Evolutionary conservation across 2,113 vertebrate genomes (phyloP).

Genomic region (Aspiorhynchus laticeps): DNA sequence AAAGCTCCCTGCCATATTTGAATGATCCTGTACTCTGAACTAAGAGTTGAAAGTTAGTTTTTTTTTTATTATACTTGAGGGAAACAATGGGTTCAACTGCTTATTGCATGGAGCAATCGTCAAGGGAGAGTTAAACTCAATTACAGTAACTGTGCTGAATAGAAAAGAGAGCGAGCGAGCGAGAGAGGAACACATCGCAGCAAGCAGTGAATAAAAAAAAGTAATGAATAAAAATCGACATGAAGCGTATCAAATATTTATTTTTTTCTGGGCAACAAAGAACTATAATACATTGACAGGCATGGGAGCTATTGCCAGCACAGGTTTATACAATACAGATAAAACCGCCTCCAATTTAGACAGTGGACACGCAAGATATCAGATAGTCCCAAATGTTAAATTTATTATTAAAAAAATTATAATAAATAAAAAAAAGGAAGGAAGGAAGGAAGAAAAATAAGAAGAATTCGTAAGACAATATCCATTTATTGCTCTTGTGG

Average conservation of each 20-base stretch:
- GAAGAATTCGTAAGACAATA: constrained; percentile 86
- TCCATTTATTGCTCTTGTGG: constrained; percentile 98
- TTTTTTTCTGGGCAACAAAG: constrained; percentile 99
- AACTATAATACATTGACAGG: constrained; percentile 99
- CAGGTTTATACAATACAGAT: constrained; percentile 98
- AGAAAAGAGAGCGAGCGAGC: constrained; percentile 58
- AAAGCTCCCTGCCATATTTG: constrained; percentile 84
- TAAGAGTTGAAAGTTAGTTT: constrained; percentile 92
- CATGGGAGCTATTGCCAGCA: constrained; percentile 97
- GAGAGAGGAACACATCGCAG: constrained; percentile 81
- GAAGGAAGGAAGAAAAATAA: constrained; percentile 62
- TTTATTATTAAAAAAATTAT: constrained; percentile 67
- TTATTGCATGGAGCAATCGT: constrained; percentile 98
- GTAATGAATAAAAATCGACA: constrained; percentile 94
- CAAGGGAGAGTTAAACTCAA: constrained; percentile 99
- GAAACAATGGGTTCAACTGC: constrained; percentile 98
- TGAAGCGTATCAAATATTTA: constrained; percentile 99
- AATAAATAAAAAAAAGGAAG: background rate
- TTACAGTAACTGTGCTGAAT: constrained; percentile 96
- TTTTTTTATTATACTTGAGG: constrained; percentile 95
- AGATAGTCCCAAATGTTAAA: constrained; percentile 88
- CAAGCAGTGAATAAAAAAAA: constrained; percentile 88
- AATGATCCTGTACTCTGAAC: constrained; percentile 94
- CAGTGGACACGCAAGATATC: constrained; percentile 93
- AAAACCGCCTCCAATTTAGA: constrained; percentile 93